Evolutionary conservation across 2,888 invertebrate species (phyloP).

Genomic region (Lasioglossum pauxillum): DNA sequence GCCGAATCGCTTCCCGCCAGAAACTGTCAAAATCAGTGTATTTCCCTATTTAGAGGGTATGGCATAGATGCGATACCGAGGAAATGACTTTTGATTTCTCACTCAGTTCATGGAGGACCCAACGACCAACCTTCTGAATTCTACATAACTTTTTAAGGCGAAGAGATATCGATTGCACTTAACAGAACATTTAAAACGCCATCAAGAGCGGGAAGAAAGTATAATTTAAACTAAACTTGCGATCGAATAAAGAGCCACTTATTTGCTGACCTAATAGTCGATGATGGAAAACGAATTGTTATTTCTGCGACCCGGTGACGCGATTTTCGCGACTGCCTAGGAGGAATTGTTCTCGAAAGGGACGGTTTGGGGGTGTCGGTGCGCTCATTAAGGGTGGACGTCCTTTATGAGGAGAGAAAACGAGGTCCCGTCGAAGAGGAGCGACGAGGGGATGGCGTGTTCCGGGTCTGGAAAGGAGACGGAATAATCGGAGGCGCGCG

Average conservation of each 20-base stretch:
- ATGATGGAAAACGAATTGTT: background rate
- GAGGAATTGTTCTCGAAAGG: background rate
- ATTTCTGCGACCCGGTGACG: background rate
- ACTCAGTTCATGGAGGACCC: no score
- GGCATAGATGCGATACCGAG: no score
- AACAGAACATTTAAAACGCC: background rate
- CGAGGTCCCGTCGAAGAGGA: conserved; percentile 56
- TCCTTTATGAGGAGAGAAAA: conserved; percentile 58
- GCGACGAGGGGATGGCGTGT: conserved; percentile 10
- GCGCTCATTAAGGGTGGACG: conserved; percentile 64
- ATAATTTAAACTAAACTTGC: background rate
- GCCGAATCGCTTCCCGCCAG: no score
- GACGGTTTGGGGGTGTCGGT: conserved; percentile 4
- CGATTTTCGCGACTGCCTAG: background rate
- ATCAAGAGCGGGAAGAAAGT: background rate
- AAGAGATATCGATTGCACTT: background rate
- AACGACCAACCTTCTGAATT: background rate
- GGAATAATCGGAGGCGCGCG: conserved; percentile 59
- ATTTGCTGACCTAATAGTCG: background rate
- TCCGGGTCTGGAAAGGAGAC: conserved; percentile 53
- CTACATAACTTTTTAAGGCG: background rate
- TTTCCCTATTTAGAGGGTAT: no score
- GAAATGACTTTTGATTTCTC: no score
- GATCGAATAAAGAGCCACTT: background rate
- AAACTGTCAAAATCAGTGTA: no score